Evolutionary conservation across 2,888 invertebrate species (phyloP), one percentile per base, ranked within the genome.

Genomic region (Eucriotettix oculatus): DNA sequence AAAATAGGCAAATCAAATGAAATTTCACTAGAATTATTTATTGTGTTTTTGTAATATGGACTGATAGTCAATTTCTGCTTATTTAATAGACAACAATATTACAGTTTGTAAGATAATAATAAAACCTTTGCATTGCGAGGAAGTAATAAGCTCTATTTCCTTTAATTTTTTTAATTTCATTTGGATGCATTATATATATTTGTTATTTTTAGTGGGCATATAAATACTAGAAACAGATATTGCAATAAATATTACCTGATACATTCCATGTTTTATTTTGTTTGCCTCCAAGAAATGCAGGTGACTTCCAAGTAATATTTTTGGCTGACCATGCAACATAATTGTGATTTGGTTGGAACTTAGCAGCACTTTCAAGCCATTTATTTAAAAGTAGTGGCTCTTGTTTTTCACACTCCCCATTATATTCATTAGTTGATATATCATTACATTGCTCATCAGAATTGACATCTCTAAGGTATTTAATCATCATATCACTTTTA

Each of bases 301-400:
- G 17, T 1, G 55, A 40, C n/a, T 41, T 52, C 62, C 62, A 62
- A n/a, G 60, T 60, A 12, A 58, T 41, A 10, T 63, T 63, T 40
- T 59, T 63, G 29, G 55, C 57, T 16, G 60, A 54, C 85, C 85
- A 85, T 72, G 83, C 82, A 1, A 84, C 79, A 68, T 85, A 86
- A 60, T 79, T 81, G 68, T 85, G 84, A 65, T 82, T 81, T 0
- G 86, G 87, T 64, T 82, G 82, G 70, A 86, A 87, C 64, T 84
- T 80, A 0, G 82, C 86, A 0, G 87, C 85, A 68, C 86, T 87
- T 69, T 86, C 84, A 56, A 86, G 71, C 87, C 87, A 87, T 69
- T 86, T 86, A 54, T 83, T 82, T 14, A 87, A 76, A 68, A 85
- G 79, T 52, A 84, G 76, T 11, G 61, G 61, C 17, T 44, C 58